phyloP scores from a whole-genome alignment of 1,140 invertebrate genomes.

The Reticulitermes speratus region DNA sequence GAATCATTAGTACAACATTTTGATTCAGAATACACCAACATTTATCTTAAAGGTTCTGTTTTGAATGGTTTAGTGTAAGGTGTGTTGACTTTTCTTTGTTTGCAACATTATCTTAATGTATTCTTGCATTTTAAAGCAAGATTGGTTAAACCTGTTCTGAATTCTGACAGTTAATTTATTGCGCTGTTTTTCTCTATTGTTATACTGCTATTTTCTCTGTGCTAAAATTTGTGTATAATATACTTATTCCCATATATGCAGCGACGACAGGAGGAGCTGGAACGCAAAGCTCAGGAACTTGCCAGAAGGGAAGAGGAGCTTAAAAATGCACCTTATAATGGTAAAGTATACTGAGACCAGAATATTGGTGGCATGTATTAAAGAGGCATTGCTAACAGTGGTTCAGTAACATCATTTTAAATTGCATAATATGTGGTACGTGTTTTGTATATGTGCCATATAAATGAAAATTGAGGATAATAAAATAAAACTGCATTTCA shows the following conservation, averaged over 20 bases:
- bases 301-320: constrained; percentile 88
- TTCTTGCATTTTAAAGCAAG: background rate
- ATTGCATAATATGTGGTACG: no score
- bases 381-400: no score
- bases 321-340: constrained; percentile 65
- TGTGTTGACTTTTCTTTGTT: no score
- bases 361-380: no score
- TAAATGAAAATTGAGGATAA: no score
- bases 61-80: no score
- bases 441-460: no score
- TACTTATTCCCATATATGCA: constrained; percentile 42
- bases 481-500: no score
- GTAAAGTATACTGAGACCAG: constrained; percentile 44
- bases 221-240: constrained; percentile 4
- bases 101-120: background rate
- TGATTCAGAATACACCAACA: no score
- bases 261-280: constrained; percentile 80
- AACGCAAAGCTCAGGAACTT: constrained; percentile 82
- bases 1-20: no score
- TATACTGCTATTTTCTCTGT: background rate
- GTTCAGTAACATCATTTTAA: no score
- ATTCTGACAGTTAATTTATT: background rate
- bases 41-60: no score
- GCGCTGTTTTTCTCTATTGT: background rate
- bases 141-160: background rate